Conservation (phyloP, 1,140 invertebrate genomes). For the Acyrthosiphon pisum region DNA sequence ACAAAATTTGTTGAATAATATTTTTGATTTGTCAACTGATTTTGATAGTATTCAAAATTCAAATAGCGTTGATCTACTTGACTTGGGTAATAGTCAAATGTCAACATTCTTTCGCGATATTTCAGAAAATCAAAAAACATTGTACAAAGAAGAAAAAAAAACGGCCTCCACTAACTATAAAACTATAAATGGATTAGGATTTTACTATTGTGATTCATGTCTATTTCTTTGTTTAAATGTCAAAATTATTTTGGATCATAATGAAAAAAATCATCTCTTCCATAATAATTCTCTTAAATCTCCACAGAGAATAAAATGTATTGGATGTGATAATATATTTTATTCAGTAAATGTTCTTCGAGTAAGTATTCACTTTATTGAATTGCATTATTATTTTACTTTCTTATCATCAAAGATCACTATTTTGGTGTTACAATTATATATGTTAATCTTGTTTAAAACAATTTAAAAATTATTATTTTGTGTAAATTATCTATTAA, state of each 20-base stretch:
- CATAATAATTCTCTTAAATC: constrained; percentile 8
- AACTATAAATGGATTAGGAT: constrained; percentile 3
- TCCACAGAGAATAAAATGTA: background rate
- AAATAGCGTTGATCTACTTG: background rate
- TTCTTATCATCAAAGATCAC: background rate
- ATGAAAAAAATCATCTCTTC: constrained; percentile 6
- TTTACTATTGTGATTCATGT: constrained; percentile 36
- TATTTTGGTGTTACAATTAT: background rate
- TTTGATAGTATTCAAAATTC: constrained; percentile 2
- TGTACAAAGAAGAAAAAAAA: constrained; percentile 32
- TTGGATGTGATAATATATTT: constrained; percentile 50
- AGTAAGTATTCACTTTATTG: background rate
- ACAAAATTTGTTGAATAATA: background rate
- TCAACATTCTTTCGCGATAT: constrained; percentile 34
- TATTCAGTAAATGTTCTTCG: constrained; percentile 38
- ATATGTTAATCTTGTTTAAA: background rate
- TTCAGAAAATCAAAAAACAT: background rate
- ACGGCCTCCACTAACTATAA: background rate
- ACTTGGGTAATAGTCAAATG: constrained; percentile 45
- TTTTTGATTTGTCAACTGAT: background rate
- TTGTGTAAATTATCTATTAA: background rate
- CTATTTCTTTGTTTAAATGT: constrained; percentile 37
- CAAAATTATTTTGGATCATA: constrained; percentile 46
- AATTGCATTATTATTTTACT: background rate
- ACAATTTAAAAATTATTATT: background rate